phyloP scores from a whole-genome alignment of 2,113 vertebrate genomes.

The Cololabis saira region DNA sequence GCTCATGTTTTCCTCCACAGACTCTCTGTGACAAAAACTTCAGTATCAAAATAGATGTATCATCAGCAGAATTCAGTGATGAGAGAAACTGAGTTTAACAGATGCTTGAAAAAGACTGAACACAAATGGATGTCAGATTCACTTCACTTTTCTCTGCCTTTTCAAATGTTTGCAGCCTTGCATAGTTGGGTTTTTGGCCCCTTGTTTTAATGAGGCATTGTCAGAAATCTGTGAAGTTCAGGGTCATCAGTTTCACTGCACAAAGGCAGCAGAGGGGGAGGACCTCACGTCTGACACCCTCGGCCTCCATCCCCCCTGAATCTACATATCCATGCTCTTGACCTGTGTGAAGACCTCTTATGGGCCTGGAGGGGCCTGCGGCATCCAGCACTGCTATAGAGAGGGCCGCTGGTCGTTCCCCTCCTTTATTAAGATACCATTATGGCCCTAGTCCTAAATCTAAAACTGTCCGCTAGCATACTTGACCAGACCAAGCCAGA shows the following conservation, averaged over 20 bases:
- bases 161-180: too few relatives aligned
- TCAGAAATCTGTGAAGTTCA: conserved; percentile 74
- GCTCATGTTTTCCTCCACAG: too few relatives aligned
- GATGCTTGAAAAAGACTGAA: too few relatives aligned
- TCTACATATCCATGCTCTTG: conserved; percentile 63
- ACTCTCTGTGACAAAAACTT: too few relatives aligned
- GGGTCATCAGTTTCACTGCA: conserved; percentile 50
- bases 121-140: too few relatives aligned
- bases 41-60: too few relatives aligned
- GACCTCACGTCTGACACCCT: conserved; percentile 54
- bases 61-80: too few relatives aligned
- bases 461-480: too few relatives aligned
- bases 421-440: conserved; percentile 54
- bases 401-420: conserved; percentile 58
- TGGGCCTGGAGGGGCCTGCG: conserved; percentile 59
- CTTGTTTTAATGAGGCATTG: conserved; percentile 1
- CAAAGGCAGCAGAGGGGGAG: conserved; percentile 57
- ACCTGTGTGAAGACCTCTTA: conserved; percentile 76
- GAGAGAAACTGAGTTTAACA: too few relatives aligned
- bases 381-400: conserved; percentile 51
- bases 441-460: not conserved
- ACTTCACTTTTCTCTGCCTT: too few relatives aligned
- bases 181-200: not conserved
- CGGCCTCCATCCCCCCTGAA: conserved; percentile 39
- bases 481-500: too few relatives aligned